These are phyloP conservation scores for Butorides virescens DNA, from an alignment of 2,113 vertebrate species.

Conservation along the genomic window DNA sequence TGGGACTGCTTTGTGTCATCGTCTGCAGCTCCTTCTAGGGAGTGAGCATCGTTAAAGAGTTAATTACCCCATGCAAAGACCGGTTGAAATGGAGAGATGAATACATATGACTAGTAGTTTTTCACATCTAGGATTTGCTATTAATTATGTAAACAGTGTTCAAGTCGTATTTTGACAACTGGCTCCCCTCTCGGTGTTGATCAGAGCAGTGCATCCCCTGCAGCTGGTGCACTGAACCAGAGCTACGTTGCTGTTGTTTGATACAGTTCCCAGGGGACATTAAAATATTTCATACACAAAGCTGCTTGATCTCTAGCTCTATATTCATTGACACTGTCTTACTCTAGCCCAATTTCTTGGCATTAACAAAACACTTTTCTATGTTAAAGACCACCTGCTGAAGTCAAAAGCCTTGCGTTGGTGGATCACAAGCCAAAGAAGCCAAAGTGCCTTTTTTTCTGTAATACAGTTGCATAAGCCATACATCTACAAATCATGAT, in stretches of 20 bases:
- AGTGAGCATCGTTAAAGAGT: not conserved
- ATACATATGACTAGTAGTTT: not conserved
- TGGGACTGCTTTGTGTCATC: not conserved
- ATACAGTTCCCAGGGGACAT: not conserved
- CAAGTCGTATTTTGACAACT: not conserved
- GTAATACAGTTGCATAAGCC: not conserved
- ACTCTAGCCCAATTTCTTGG: not conserved
- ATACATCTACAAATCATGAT: not conserved
- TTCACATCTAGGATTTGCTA: not conserved
- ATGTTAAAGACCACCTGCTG: not conserved
- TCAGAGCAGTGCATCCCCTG: not conserved
- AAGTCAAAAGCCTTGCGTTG: not conserved
- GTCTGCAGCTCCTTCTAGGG: not conserved
- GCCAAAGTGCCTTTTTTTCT: not conserved
- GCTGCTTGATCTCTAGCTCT: not conserved
- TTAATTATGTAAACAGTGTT: not conserved
- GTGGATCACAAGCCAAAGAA: not conserved
- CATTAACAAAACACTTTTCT: not conserved
- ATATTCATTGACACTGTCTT: not conserved
- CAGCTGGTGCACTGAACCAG: slow-evolving; percentile 15
- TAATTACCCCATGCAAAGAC: not conserved
- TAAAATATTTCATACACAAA: not conserved
- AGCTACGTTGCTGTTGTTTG: not conserved
- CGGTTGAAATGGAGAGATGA: not conserved
- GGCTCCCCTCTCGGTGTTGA: not conserved